Conservation (phyloP, 1,140 invertebrate species). For the Drosophila trapezifrons region DNA sequence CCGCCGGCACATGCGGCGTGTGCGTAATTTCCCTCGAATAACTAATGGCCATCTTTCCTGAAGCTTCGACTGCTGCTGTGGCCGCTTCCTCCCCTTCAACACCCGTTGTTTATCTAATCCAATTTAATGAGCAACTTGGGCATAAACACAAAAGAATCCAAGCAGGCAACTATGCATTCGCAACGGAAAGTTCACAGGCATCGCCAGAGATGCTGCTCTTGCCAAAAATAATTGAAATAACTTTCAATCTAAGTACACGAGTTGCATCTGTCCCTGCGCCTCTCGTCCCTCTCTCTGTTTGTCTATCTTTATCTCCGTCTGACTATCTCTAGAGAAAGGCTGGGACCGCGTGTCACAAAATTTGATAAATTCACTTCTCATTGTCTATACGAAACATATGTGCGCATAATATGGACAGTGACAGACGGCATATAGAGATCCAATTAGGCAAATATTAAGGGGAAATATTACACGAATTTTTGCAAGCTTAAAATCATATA, state of each 20-base stretch:
- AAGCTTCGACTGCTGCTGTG: constrained; percentile 6
- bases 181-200: constrained; percentile 54
- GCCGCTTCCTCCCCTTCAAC: constrained; percentile 33
- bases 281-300: constrained; percentile 1
- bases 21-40: constrained; percentile 67
- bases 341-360: constrained; percentile 67
- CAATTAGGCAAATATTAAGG: no score
- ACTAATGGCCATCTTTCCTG: constrained; percentile 45
- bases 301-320: constrained; percentile 18
- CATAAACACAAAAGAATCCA: constrained; percentile 48
- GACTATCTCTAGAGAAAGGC: constrained; percentile 38
- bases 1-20: constrained; percentile 60
- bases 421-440: background rate
- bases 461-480: background rate
- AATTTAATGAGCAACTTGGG: constrained; percentile 53
- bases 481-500: no score
- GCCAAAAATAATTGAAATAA: constrained; percentile 77
- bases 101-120: constrained; percentile 47
- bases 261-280: constrained; percentile 29
- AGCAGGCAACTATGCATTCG: constrained; percentile 36
- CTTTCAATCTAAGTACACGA: constrained; percentile 58
- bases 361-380: constrained; percentile 71
- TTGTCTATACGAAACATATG: constrained; percentile 53
- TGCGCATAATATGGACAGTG: constrained; percentile 15
- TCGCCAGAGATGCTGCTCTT: constrained; percentile 40